A percentile compares a stretch with the other conserved stretches of the same genome.
Evolutionary conservation across 2,113 vertebrate genomes (phyloP).

Genomic region (Aramus guarauna): DNA sequence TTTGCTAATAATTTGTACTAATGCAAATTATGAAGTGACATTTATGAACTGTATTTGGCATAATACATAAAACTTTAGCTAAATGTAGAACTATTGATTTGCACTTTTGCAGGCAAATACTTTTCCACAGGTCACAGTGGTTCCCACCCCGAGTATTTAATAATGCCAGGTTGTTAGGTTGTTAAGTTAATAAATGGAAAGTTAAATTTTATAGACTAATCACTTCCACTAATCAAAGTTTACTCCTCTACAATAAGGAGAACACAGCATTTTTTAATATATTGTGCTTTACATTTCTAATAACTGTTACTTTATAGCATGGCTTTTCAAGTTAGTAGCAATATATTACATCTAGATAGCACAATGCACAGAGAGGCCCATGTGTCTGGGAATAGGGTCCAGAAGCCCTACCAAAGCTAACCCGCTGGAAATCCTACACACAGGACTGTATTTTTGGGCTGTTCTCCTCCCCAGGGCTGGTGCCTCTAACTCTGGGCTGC

Average conservation of each 20-base stretch:
- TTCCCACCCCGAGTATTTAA: conserved; percentile 27
- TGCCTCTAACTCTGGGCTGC: neutral
- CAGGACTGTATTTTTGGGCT: neutral
- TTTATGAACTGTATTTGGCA: conserved; percentile 67
- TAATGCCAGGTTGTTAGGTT: conserved; percentile 4
- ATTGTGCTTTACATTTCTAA: neutral
- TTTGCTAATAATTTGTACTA: conserved; percentile 57
- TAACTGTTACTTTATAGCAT: neutral
- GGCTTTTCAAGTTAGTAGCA: neutral
- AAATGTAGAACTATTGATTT: conserved; percentile 43
- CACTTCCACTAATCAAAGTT: conserved; percentile 26
- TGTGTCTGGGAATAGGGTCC: neutral
- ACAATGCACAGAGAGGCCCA: neutral
- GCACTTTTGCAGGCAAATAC: conserved; percentile 30
- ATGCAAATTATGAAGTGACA: conserved; percentile 54
- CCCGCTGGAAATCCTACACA: neutral
- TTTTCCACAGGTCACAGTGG: conserved; percentile 12
- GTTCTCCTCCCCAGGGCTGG: neutral
- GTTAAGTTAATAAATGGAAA: conserved; percentile 54
- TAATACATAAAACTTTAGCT: conserved; percentile 50
- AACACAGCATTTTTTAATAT: neutral
- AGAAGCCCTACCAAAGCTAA: neutral
- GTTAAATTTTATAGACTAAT: conserved; percentile 48
- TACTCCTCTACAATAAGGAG: neutral
- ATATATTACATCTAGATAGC: neutral